Evolutionary conservation across 2,113 vertebrate species (phyloP), one percentile per base, ranked within the genome.

Genomic region (Calonectris borealis): DNA sequence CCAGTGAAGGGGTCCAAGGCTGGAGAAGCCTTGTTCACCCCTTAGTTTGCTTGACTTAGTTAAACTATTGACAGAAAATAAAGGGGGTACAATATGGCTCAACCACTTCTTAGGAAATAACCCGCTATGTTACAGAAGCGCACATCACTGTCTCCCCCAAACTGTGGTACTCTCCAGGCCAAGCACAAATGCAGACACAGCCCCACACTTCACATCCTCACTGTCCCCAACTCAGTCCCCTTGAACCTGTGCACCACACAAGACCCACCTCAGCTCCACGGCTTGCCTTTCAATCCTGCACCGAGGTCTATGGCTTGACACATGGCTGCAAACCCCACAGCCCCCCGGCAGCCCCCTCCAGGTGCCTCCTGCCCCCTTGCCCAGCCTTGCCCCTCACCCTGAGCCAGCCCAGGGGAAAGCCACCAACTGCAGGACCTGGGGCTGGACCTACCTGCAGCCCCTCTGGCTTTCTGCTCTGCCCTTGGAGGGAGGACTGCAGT

Each of bases 1-100:
- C 6, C 0, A 0, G 42, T 46, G 60, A 40, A 81, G 27, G 8
- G 10, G 8, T 3, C 22, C 11, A 29, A 38, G 57, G 62, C 10
- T n/a, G 6, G n/a, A 60, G 77, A 91, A 71, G 29, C 15, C 25
- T 83, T 36, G 14, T 29, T 78, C 18, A 40, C 16, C 8, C 14
- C 62, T 51, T 25, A 19, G 6, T 75, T 58, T 42, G 13, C 6
- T 31, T 62, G n/a, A 54, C 29, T 75, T 42, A 17, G 13, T 72
- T 80, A 75, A 82, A 62, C 51, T 70, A 40, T 21, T 13, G 13
- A 16, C 44, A 54, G 26, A 22, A 26, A 49, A 61, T 20, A 81
- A 81, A 61, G 18, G 4, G 10, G 11, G 5, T 73, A 40, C 12
- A 13, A 27, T 12, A 60, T 0, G 4, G 31, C 51, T 84, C 36